Conservation (phyloP, 2,888 invertebrate genomes). For the Hypomecis punctinalis region DNA sequence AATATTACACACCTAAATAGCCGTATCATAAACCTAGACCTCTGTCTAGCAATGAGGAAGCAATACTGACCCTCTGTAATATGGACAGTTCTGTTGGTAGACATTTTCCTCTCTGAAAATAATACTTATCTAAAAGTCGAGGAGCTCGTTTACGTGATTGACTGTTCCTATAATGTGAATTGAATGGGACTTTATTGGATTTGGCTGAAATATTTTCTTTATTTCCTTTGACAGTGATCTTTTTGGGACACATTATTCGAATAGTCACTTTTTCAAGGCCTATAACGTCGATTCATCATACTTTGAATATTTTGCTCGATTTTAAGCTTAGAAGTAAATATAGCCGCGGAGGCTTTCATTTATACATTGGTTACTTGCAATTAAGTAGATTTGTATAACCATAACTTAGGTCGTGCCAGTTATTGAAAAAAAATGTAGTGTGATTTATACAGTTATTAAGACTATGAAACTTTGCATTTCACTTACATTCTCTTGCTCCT, state of each 20-base stretch:
- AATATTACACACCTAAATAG: constrained; percentile 4
- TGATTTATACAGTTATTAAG: too few species aligned
- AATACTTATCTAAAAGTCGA: constrained; percentile 4
- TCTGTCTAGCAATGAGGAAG: constrained; percentile 14
- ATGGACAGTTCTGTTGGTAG: neutral
- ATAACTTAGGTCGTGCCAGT: too few species aligned
- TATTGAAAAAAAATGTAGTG: too few species aligned
- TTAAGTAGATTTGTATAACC: too few species aligned
- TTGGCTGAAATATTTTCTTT: constrained; percentile 16
- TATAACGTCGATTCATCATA: neutral
- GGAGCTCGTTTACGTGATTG: constrained; percentile 23
- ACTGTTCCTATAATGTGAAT: constrained; percentile 23
- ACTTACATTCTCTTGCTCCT: too few species aligned
- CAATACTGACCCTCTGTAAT: constrained; percentile 1
- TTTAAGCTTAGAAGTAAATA: too few species aligned
- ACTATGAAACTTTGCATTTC: too few species aligned
- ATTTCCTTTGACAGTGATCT: constrained; percentile 8
- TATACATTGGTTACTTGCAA: too few species aligned
- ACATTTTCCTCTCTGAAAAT: constrained; percentile 4
- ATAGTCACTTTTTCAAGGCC: neutral
- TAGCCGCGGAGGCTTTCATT: too few species aligned
- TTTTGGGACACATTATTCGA: neutral
- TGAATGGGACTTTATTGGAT: constrained; percentile 24
- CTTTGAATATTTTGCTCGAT: too few species aligned
- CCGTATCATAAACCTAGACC: constrained; percentile 7